phyloP scores from a whole-genome alignment of 2,113 vertebrate genomes.

The Pristiophorus japonicus region DNA sequence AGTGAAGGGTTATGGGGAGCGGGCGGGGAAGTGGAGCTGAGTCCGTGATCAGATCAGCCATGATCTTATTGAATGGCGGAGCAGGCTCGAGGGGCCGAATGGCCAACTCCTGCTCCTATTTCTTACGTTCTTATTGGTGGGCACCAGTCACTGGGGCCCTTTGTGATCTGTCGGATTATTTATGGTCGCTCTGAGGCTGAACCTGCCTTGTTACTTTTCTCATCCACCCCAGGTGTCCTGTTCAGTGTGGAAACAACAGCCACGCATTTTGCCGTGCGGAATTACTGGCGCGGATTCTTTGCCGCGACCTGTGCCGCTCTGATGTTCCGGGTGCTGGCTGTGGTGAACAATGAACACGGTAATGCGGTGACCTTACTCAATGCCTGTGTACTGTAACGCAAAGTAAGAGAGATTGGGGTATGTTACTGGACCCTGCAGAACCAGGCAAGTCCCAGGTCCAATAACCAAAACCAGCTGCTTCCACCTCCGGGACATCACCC shows the following conservation, averaged over 20 bases:
- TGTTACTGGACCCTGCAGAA: not conserved
- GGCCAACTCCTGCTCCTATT: too few relatives aligned
- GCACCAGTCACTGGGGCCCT: not conserved
- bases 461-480: too few relatives aligned
- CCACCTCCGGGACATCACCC: too few relatives aligned
- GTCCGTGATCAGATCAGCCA: too few relatives aligned
- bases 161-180: not conserved
- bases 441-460: not conserved
- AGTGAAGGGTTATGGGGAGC: too few relatives aligned
- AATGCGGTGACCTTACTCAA: not conserved
- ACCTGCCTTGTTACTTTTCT: too few relatives aligned
- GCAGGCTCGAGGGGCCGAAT: too few relatives aligned
- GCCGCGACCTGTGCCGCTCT: constrained; percentile 42
- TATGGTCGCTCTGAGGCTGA: not conserved
- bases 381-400: not conserved
- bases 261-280: constrained; percentile 43
- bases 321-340: constrained; percentile 41
- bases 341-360: constrained; percentile 41
- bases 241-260: constrained; percentile 44
- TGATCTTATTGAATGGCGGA: too few relatives aligned
- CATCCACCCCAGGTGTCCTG: constrained; percentile 41
- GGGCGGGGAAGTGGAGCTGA: too few relatives aligned
- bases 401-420: not conserved
- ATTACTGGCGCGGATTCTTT: constrained; percentile 46
- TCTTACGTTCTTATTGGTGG: too few relatives aligned